phyloP scores from a whole-genome alignment of 2,888 invertebrate species.

The Clitarchus hookeri region DNA sequence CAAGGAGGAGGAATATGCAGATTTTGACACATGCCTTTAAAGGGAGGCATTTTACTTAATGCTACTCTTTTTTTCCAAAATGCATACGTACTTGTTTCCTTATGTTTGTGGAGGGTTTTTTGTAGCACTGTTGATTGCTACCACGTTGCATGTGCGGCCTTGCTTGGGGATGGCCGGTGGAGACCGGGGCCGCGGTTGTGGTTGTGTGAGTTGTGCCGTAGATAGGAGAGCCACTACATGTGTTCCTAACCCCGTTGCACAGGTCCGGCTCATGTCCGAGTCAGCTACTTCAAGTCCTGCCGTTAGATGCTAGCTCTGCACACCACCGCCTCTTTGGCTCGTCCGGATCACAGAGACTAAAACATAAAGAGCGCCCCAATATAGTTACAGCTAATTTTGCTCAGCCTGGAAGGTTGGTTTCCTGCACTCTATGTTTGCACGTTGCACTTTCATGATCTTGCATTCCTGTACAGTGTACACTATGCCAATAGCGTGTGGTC shows the following conservation, averaged over 20 bases:
- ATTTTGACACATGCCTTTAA: too few relatives aligned
- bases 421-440: background rate
- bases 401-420: conserved; percentile 57
- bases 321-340: conserved; percentile 46
- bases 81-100: too few relatives aligned
- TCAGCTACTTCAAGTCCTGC: conserved; percentile 78
- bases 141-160: conserved; percentile 36
- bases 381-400: conserved; percentile 52
- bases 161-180: conserved; percentile 42
- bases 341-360: conserved; percentile 62
- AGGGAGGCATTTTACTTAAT: too few relatives aligned
- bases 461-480: background rate
- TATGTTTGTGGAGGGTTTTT: too few relatives aligned
- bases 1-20: too few relatives aligned
- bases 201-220: background rate
- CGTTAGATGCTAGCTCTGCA: conserved; percentile 55
- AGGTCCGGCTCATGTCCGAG: conserved; percentile 94
- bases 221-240: too few relatives aligned
- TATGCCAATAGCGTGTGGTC: background rate
- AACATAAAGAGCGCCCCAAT: conserved; percentile 66
- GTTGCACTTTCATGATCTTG: background rate
- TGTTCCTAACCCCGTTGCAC: conserved; percentile 43
- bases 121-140: conserved; percentile 32
- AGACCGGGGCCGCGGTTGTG: conserved; percentile 49
- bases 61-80: too few relatives aligned